Evolutionary conservation across 2,113 vertebrate species (phyloP).

Genomic region (Propithecus coquereli): DNA sequence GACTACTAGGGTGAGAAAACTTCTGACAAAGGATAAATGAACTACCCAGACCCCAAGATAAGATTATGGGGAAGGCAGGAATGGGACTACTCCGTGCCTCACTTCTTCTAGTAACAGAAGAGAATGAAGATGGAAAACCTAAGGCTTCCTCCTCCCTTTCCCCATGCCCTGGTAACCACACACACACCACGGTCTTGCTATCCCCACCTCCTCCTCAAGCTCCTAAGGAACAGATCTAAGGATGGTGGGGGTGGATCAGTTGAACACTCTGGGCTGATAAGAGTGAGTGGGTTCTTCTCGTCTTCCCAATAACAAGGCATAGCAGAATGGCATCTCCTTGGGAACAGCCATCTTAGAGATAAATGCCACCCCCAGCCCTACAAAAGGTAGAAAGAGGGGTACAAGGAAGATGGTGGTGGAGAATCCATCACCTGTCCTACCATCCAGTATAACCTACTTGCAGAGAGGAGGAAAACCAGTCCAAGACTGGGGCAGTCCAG

Average conservation of each 20-base stretch:
- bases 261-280: constrained; percentile 25
- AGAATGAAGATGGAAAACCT: constrained; percentile 32
- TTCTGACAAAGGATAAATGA: constrained; percentile 18
- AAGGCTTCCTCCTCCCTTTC: not conserved
- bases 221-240: constrained; percentile 24
- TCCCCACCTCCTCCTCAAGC: not conserved
- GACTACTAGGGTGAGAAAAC: not conserved
- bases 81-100: not conserved
- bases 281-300: constrained; percentile 59
- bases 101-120: not conserved
- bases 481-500: not conserved
- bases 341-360: constrained; percentile 53
- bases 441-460: constrained; percentile 15
- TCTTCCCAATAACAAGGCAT: constrained; percentile 33
- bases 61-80: not conserved
- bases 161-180: not conserved
- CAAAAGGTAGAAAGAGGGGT: not conserved
- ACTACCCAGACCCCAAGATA: not conserved
- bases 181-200: not conserved
- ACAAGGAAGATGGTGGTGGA: not conserved
- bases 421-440: constrained; percentile 34
- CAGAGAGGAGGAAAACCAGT: not conserved
- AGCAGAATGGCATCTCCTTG: constrained; percentile 34
- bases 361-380: constrained; percentile 25
- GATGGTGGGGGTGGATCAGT: not conserved